Conservation (phyloP, 1,140 invertebrate genomes). For the Eciton burchellii region DNA sequence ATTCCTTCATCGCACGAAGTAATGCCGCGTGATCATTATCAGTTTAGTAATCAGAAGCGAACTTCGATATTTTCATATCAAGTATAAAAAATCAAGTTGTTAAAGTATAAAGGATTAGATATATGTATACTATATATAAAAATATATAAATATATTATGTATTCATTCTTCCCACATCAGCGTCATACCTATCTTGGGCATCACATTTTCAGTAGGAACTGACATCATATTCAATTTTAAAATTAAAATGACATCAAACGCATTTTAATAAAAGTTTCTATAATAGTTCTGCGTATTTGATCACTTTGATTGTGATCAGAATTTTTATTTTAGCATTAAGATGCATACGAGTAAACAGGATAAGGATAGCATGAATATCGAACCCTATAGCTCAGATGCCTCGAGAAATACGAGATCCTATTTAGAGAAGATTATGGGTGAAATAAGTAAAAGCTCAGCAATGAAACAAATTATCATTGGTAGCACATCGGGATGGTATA, state of each 20-base stretch:
- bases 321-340: constrained; percentile 71
- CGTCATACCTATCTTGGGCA: not conserved
- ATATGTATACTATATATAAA: too few relatives aligned
- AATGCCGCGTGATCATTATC: too few relatives aligned
- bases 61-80: too few relatives aligned
- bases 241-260: not conserved
- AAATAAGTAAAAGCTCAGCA: constrained; percentile 93
- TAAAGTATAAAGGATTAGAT: too few relatives aligned
- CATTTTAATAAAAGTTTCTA: not conserved
- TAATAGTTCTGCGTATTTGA: constrained; percentile 56
- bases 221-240: not conserved
- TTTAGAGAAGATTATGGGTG: constrained; percentile 90
- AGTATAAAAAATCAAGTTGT: too few relatives aligned
- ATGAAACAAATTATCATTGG: constrained; percentile 95
- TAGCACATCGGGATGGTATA: constrained; percentile 94
- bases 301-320: constrained; percentile 24
- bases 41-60: too few relatives aligned
- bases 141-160: too few relatives aligned
- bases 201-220: not conserved
- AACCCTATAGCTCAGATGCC: constrained; percentile 85
- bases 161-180: not conserved
- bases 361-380: constrained; percentile 82
- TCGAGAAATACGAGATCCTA: constrained; percentile 89
- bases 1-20: not conserved
- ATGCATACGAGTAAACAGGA: constrained; percentile 78